Evolutionary conservation across 2,113 vertebrate genomes (phyloP).

Genomic region (Serilophus lunatus): DNA sequence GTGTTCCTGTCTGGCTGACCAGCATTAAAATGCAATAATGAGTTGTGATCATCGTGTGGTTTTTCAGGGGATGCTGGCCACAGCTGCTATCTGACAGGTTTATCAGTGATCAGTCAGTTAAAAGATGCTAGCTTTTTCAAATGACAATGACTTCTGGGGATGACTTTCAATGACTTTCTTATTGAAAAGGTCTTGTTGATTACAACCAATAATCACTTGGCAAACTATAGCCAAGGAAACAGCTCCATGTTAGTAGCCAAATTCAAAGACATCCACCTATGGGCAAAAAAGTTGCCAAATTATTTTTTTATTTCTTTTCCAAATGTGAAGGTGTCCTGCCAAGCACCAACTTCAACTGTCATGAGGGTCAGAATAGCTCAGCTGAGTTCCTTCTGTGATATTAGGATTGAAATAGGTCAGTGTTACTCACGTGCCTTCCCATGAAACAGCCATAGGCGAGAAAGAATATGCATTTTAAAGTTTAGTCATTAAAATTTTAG

Average conservation of each 20-base stretch:
- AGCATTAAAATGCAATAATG: not conserved
- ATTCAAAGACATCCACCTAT: not conserved
- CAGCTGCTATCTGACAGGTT: not conserved
- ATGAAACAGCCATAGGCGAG: not conserved
- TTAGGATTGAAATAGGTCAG: not conserved
- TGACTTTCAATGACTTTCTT: too few relatives aligned
- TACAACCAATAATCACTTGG: not conserved
- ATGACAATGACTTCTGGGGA: not conserved
- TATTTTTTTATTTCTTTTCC: not conserved
- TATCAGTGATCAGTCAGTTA: fast-evolving
- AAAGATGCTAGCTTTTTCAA: not conserved
- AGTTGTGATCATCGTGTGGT: not conserved
- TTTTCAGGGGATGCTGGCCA: not conserved
- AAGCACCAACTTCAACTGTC: not conserved
- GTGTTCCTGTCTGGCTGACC: not conserved
- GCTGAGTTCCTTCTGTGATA: not conserved
- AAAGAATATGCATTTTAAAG: not conserved
- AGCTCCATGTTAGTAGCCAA: not conserved
- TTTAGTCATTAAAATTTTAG: not conserved
- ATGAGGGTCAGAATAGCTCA: not conserved
- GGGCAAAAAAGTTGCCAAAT: not conserved
- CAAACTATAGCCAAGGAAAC: not conserved
- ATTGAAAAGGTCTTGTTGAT: not conserved
- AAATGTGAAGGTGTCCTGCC: not conserved
- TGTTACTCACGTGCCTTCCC: not conserved